Evolutionary conservation across 2,113 vertebrate species (phyloP), one percentile per base, ranked within the genome.

Genomic region (Sciurus niger): DNA sequence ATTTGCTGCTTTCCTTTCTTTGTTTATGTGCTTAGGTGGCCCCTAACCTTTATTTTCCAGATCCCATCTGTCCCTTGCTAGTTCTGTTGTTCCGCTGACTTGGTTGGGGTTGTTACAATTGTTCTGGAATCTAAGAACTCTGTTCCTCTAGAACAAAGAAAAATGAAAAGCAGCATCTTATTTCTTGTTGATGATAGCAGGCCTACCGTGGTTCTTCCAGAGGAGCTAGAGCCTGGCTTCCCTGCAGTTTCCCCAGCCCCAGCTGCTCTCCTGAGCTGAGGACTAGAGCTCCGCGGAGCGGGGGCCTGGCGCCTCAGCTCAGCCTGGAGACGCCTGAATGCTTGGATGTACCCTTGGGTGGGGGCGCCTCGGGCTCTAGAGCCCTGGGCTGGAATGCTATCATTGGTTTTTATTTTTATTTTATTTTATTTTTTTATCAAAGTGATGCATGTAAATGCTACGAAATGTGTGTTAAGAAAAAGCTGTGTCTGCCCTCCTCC

Each of bases 211-310:
- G 25, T 16, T 79, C 28, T 55, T 32, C 7, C 46, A 16, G 55
- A 43, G n/a, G n/a, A 34, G 25, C 6, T 53, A 30, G 4, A 34
- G 40, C 34, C 63, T 30, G 46, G 7, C 72, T 43, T 65, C 78
- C 40, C 37, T 43, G 28, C 12, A 3, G 46, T 53, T 25, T 6
- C 40, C 18, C 43, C 37, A 65, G 63, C 24, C 63, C n/a, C 58
- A 40, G 20, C 53, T 18, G 48, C 40, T 40, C 10, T n/a, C 48
- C 34, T 2, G 9, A 73, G 28, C 22, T 11, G 1, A 6, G 28
- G 9, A 0, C 9, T 12, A 6, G 70, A 65, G 3, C n/a, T 30
- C 53, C 32, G 16, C 11, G 8, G 34, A 32, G 13, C 30, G 4
- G 13, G 25, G 53, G 17, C 70, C 84, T 30, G 28, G 25, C 8